Percentiles rank a stretch among this genome's conserved stretches.
These are phyloP conservation scores for Eupithecia dodoneata DNA, from an alignment of 2,888 invertebrate genomes.

Conservation along the genomic window DNA sequence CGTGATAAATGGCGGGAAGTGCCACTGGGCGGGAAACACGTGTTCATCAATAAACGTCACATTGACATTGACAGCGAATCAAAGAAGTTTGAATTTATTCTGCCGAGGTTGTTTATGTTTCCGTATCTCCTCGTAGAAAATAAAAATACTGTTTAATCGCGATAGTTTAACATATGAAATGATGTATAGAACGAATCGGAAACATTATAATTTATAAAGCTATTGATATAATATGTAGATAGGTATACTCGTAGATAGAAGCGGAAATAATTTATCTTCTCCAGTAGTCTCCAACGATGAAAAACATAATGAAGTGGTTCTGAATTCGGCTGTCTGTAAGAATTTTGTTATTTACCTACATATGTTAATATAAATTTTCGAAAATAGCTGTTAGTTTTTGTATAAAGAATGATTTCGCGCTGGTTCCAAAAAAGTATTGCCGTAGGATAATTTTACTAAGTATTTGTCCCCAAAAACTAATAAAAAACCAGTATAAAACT, in stretches of 20 bases:
- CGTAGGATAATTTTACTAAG: no score
- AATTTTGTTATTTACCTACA: no score
- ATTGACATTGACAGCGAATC: slow-evolving; percentile 27
- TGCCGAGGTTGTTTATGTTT: slow-evolving; percentile 14
- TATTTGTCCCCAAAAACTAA: no score
- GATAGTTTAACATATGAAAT: background rate
- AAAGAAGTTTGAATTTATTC: slow-evolving; percentile 20
- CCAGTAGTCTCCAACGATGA: background rate
- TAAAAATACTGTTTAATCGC: background rate
- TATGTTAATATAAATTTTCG: no score
- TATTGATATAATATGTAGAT: no score
- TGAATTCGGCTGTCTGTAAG: no score
- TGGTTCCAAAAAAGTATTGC: background rate
- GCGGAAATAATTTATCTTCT: background rate
- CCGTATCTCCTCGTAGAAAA: background rate
- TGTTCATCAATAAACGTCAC: slow-evolving; percentile 32
- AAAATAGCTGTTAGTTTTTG: background rate
- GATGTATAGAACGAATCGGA: background rate
- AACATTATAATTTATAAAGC: background rate
- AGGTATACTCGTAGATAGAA: no score
- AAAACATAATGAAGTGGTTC: background rate
- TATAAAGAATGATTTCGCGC: background rate
- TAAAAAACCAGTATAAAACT: no score
- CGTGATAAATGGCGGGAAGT: slow-evolving; percentile 25
- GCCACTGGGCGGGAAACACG: slow-evolving; percentile 28